Evolutionary conservation across 1,140 invertebrate genomes (phyloP), one percentile per base, ranked within the genome.

Genomic region (Calycopis cecrops): DNA sequence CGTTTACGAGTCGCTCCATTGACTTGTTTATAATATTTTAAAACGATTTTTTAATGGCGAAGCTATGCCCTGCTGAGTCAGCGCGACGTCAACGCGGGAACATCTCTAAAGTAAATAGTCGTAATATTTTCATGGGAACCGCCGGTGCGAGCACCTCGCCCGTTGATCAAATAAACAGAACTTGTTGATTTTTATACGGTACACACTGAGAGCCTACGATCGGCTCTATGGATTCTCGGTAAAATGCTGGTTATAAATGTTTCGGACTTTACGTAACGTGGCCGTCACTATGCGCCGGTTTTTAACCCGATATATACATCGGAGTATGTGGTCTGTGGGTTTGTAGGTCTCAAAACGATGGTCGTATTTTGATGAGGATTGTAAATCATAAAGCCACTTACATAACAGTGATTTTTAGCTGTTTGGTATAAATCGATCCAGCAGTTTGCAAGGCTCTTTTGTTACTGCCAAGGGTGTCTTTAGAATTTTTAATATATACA

Each of bases 31-130:
- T 50, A 50, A 50, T 35, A 52, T 14, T 12, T 52, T 28, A 38
- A 12, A 35, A 37, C 14, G 51, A 42, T 42, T 52, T 52, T 49
- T 42, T 52, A 52, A 52, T 28, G 28, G 37, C 21, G 14, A 47
- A 18, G 11, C 16, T 14, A 47, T 63, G 66, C 59, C 64, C 60
- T 67, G 72, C 68, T 82, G 73, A 82, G 51, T 82, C 73, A 79
- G 48, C 57, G 61, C 57, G 68, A 79, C 78, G 76, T 79, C 76
- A 80, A 66, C 70, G 75, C 68, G 64, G 66, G 72, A 71, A 73
- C 67, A 75, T 73, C 61, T 69, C 68, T 85, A 80, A 80, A 83
- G 78, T 82, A 85, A 84, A 84, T 85, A 82, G 69, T 81, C 79
- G 80, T 81, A 81, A 84, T 81, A 81, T 81, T 84, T 80, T 77